Conservation (phyloP, 2,113 vertebrate species). For the Chaetura pelagica region DNA sequence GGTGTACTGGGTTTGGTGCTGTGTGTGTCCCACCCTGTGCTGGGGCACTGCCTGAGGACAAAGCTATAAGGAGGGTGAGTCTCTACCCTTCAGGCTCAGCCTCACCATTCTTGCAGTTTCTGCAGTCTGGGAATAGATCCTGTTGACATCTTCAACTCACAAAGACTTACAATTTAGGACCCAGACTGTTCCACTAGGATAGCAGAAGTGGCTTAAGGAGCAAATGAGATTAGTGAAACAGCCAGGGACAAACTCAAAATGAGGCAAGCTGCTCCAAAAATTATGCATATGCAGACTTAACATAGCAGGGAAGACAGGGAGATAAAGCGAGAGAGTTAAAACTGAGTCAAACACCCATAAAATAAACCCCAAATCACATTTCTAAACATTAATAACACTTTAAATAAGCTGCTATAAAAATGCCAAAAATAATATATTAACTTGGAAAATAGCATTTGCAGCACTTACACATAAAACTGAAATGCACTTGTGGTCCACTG, state of each 20-base stretch:
- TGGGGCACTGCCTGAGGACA: not conserved
- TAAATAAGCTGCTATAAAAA: slow-evolving; percentile 65
- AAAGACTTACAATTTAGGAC: not conserved
- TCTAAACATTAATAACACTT: slow-evolving; percentile 65
- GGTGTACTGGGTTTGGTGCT: not conserved
- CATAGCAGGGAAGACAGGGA: not conserved
- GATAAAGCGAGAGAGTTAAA: slow-evolving; percentile 28
- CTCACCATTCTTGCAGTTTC: not conserved
- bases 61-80: not conserved
- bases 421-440: slow-evolving; percentile 56
- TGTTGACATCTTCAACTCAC: not conserved
- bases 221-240: not conserved
- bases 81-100: not conserved
- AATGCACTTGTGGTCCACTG: slow-evolving; percentile 48
- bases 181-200: not conserved
- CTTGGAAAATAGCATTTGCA: slow-evolving; percentile 51
- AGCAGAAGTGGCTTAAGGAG: not conserved
- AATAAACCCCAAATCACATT: slow-evolving; percentile 40
- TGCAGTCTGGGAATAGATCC: not conserved
- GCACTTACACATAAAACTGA: slow-evolving; percentile 57
- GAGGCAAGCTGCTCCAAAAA: not conserved
- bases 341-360: slow-evolving; percentile 52
- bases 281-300: not conserved
- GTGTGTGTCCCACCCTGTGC: not conserved
- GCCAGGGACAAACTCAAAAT: not conserved